Evolutionary conservation across 1,140 invertebrate species (phyloP), one percentile per base, ranked within the genome.

Genomic region (Triops cancriformis): DNA sequence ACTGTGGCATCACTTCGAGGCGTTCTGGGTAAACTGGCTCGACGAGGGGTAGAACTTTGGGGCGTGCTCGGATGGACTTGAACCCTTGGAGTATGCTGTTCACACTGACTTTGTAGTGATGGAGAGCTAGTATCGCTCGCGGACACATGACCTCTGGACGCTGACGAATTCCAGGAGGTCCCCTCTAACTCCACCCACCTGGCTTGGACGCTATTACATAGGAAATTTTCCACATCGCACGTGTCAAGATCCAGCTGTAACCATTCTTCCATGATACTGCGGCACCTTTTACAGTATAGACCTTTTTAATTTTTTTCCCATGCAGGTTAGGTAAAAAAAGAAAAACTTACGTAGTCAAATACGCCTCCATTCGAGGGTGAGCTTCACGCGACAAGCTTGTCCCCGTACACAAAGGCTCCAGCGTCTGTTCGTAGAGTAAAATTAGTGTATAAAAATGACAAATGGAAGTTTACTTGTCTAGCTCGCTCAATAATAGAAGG

Each of bases 401-500:
- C 7, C 45, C 12, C 14, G 10, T 74, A 64, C 26, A 79, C 45
- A 45, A 64, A 76, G 45, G 12, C 51, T 64, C 51, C 51, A 64
- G 51, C n/a, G 51, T 64, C 51, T 64, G 18, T 3, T 18, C 23
- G 6, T 18, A 64, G 14, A 64, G 14, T 64, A 1, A 5, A 45
- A 1, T 64, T 6, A 64, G 0, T 4, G 6, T 64, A 64, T 14
- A 14, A 14, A 6, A n/a, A n/a, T 1, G 51, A 23, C 6, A 14
- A 9, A 6, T 1, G 28, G 37, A 77, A 41, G 79, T 76, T 72
- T 80, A 87, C 86, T 82, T 85, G 81, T 43, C 76, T 74, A 26
- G 82, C 84, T 79, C 86, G 79, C 43, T 83, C 79, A 18, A 88
- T 80, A 37, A 87, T 81, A 11, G 83, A 79, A 37, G 80, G 42